Base-by-base conservation (phyloP, 2,113 vertebrate species). In the Esox niger region DNA sequence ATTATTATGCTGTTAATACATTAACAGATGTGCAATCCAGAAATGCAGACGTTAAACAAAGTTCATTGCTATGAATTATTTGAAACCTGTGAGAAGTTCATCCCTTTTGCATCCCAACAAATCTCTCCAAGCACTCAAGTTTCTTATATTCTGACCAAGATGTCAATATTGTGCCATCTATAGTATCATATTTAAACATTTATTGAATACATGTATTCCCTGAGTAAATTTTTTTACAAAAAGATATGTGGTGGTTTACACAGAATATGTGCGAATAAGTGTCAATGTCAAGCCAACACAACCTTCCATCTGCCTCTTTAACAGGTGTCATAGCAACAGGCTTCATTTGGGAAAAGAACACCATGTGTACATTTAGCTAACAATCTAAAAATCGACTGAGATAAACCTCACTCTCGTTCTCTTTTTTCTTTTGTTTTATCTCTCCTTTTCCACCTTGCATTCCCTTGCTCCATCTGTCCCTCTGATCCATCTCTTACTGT, bases 11-110 rank as follows among this genome's bases (percentile, higher is more conserved):
- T n/a, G 35, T 11, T 9, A 46, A 17, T 17, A 60, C 20, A 76
- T 74, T n/a, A 60, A 72, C 71, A 69, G 71, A 71, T 31, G 61
- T 70, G 64, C 70, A 66, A 68, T 81, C 73, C 68, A 75, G 57
- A 77, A 47, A 58, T 2, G 31, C 56, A 64, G 71, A 58, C 47
- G 43, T 60, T 69, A 58, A 73, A 72, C 54, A 3, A 11, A 1
- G 63, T 62, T 78, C 62, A 68, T 82, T 66, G 64, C 61, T 23
- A 47, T 86, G 72, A 63, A 86, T 75, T 82, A 84, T 78, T 82
- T 74, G 82, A 74, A 71, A 57, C 54, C 61, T n/a, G 72, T 71
- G 63, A 74, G 73, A 66, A 74, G 62, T 11, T 61, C 61, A 31
- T 73, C 73, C 74, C 72, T 67, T 65, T 61, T 59, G 73, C 67